A percentile compares a stretch with the other conserved stretches of the same genome.
phyloP scores from a whole-genome alignment of 2,888 invertebrate species.

The Scaptomyza caliginosa region DNA sequence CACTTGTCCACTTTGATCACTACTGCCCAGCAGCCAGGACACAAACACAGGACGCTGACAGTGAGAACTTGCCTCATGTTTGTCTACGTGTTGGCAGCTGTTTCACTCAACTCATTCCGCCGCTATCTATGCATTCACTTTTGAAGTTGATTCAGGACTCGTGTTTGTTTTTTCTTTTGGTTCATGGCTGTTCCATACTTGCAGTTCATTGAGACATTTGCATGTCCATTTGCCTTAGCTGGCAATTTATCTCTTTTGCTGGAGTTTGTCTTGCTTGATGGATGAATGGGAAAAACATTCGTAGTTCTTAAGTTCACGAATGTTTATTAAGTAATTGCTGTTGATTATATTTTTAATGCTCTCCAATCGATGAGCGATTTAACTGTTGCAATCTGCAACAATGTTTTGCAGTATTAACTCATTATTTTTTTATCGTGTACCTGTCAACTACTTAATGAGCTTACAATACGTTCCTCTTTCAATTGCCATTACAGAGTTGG shows the following conservation, averaged over 20 bases:
- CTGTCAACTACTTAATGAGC: conserved; percentile 57
- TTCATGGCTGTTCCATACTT: too few relatives aligned
- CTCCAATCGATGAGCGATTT: conserved; percentile 23
- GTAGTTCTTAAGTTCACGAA: background rate
- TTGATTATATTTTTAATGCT: too few relatives aligned
- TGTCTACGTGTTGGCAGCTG: conserved; percentile 62
- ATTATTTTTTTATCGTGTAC: conserved; percentile 29
- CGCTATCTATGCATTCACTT: conserved; percentile 6
- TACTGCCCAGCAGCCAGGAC: conserved; percentile 22
- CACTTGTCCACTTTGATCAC: conserved; percentile 77
- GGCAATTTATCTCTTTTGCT: conserved; percentile 40
- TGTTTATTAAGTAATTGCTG: background rate
- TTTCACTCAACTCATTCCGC: conserved; percentile 3
- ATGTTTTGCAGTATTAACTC: conserved; percentile 4
- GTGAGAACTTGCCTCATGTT: conserved; percentile 31
- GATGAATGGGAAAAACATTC: background rate
- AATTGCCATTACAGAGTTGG: background rate
- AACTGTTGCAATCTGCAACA: conserved; percentile 5
- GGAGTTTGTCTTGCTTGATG: background rate
- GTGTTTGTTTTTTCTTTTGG: too few relatives aligned
- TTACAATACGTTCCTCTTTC: conserved; percentile 47
- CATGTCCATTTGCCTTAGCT: conserved; percentile 57
- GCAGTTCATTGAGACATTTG: conserved; percentile 65
- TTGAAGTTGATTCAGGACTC: conserved; percentile 2
- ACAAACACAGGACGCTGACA: conserved; percentile 4